Percentiles rank a stretch among this genome's conserved stretches.
phyloP scores from a whole-genome alignment of 2,888 invertebrate species.

The Sisyra nigra region DNA sequence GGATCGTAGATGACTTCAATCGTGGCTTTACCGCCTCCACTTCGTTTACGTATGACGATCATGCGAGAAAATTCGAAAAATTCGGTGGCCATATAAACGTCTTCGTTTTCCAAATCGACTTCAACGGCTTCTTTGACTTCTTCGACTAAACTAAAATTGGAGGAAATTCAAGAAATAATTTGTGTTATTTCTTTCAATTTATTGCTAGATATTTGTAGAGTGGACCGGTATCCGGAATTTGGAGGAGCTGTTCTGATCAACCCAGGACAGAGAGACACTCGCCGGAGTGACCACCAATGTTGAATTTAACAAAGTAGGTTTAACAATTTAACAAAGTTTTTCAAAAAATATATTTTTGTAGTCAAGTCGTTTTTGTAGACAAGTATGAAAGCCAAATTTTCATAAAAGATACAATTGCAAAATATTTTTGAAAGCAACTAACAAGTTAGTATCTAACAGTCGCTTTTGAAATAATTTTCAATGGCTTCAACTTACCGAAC shows the following conservation, averaged over 20 bases:
- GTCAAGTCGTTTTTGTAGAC: no score
- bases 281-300: no score
- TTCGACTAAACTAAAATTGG: conserved; percentile 53
- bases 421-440: background rate
- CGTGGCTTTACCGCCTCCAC: conserved; percentile 27
- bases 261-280: no score
- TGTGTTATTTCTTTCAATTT: no score
- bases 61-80: conserved; percentile 64
- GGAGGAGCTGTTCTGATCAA: no score
- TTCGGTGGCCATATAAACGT: conserved; percentile 83
- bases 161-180: background rate
- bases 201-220: no score
- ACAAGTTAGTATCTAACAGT: background rate
- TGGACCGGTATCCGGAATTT: no score
- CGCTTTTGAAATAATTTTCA: background rate
- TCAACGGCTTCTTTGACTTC: conserved; percentile 72
- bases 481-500: conserved; percentile 35
- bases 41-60: conserved; percentile 48
- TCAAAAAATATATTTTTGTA: no score
- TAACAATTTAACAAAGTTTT: no score
- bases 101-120: conserved; percentile 69
- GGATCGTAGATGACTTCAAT: conserved; percentile 52
- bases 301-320: no score
- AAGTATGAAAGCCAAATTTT: no score
- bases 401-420: no score